Conservation (phyloP, 1,140 invertebrate species). For the Frieseomelitta varia region DNA sequence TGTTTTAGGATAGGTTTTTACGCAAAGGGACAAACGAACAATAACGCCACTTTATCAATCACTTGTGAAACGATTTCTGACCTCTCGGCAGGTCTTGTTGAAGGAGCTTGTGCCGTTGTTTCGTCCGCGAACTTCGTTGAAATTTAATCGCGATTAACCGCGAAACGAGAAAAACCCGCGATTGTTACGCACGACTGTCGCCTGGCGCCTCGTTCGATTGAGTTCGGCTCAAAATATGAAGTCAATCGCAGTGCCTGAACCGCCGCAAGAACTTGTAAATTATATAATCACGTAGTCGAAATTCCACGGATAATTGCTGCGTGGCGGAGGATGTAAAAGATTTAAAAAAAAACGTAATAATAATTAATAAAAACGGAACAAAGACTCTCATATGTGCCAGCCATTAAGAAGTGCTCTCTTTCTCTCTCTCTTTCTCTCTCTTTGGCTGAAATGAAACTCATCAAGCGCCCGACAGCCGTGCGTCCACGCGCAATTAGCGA, state of each 20-base stretch:
- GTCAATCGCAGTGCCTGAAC: constrained; percentile 66
- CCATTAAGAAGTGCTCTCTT: constrained; percentile 4
- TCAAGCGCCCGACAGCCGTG: constrained; percentile 18
- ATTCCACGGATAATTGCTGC: constrained; percentile 3
- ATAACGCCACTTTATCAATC: background rate
- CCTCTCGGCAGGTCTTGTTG: constrained; percentile 10
- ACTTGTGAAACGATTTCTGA: constrained; percentile 26
- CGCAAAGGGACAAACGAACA: background rate
- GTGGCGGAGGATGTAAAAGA: constrained; percentile 7
- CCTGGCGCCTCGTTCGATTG: constrained; percentile 5
- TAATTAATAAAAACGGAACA: background rate
- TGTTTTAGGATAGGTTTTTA: constrained; percentile 29
- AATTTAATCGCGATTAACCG: background rate
- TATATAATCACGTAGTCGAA: constrained; percentile 30
- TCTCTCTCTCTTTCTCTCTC: background rate
- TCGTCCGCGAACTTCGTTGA: background rate
- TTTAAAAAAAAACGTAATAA: background rate
- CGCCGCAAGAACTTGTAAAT: constrained; percentile 43
- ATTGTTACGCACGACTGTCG: constrained; percentile 5
- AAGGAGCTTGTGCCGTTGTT: constrained; percentile 4
- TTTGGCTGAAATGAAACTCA: constrained; percentile 48
- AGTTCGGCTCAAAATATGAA: constrained; percentile 51
- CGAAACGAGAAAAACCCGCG: background rate
- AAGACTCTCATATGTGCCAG: constrained; percentile 22
- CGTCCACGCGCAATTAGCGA: background rate